phyloP scores from a whole-genome alignment of 2,888 invertebrate species.

The Drosophila anomelani region DNA sequence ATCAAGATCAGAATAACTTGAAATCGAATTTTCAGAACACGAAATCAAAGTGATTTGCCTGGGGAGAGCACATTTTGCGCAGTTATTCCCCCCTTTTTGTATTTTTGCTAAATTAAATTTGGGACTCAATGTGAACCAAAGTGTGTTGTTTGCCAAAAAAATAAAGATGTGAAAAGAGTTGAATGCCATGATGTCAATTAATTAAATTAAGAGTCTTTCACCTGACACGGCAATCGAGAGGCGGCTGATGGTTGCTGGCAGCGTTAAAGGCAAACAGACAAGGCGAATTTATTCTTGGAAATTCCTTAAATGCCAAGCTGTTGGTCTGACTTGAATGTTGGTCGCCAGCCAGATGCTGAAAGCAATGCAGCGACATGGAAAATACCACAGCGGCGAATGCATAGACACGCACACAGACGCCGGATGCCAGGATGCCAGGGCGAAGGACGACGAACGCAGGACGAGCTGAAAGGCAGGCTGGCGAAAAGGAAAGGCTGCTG shows the following conservation, averaged over 20 bases:
- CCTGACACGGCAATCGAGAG: constrained; percentile 33
- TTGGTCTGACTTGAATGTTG: constrained; percentile 56
- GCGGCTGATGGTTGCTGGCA: constrained; percentile 21
- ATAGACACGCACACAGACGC: constrained; percentile 32
- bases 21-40: constrained; percentile 28
- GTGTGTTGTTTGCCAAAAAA: neutral
- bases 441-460: constrained; percentile 12
- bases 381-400: constrained; percentile 68
- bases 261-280: constrained; percentile 63
- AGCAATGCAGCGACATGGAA: constrained; percentile 75
- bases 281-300: constrained; percentile 54
- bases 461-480: constrained; percentile 3
- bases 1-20: constrained; percentile 16
- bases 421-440: constrained; percentile 15
- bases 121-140: neutral
- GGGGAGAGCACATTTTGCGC: constrained; percentile 1
- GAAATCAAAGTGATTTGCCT: constrained; percentile 51
- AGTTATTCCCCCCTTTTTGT: neutral
- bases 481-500: constrained; percentile 13
- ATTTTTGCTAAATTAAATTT: constrained; percentile 21
- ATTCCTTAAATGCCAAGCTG: constrained; percentile 60
- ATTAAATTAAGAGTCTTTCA: constrained; percentile 53
- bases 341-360: constrained; percentile 59
- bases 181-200: constrained; percentile 53
- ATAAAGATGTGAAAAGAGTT: neutral